Conservation (phyloP, 2,888 invertebrate genomes). For the Parthenolecanium corni region DNA sequence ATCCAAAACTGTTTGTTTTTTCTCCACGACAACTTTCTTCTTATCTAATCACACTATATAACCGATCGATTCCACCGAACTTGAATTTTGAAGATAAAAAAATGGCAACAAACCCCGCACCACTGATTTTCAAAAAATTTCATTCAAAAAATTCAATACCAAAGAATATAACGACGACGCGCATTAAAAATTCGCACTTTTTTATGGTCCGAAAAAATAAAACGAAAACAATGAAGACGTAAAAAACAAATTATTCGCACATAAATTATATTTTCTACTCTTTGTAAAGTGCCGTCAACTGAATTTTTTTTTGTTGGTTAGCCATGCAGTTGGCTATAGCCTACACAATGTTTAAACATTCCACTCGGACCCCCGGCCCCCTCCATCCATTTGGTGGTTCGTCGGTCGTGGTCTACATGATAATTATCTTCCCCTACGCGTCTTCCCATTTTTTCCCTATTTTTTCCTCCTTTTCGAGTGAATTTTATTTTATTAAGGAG, state of each 20-base stretch:
- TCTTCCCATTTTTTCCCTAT: conserved; percentile 20
- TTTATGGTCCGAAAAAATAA: no score
- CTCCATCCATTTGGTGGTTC: background rate
- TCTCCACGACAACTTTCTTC: no score
- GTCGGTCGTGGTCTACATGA: conserved; percentile 16
- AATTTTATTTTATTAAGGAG: conserved; percentile 26
- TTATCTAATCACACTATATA: no score
- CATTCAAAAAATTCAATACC: no score
- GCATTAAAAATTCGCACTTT: conserved; percentile 13
- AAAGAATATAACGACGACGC: no score
- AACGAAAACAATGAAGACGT: no score
- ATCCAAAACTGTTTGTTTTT: no score
- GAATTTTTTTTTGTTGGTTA: conserved; percentile 12
- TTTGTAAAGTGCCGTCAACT: conserved; percentile 17
- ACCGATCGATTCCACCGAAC: no score
- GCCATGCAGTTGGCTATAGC: background rate
- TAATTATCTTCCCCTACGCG: conserved; percentile 29
- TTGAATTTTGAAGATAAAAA: no score
- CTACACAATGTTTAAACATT: conserved; percentile 1
- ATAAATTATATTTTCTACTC: conserved; percentile 7
- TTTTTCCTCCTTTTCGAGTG: conserved; percentile 7
- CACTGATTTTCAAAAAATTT: no score
- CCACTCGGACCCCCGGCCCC: conserved; percentile 7
- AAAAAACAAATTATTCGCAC: background rate
- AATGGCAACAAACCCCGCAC: no score